phyloP scores from a whole-genome alignment of 2,797 vertebrate genomes.

The Ctenopoma multispine region DNA sequence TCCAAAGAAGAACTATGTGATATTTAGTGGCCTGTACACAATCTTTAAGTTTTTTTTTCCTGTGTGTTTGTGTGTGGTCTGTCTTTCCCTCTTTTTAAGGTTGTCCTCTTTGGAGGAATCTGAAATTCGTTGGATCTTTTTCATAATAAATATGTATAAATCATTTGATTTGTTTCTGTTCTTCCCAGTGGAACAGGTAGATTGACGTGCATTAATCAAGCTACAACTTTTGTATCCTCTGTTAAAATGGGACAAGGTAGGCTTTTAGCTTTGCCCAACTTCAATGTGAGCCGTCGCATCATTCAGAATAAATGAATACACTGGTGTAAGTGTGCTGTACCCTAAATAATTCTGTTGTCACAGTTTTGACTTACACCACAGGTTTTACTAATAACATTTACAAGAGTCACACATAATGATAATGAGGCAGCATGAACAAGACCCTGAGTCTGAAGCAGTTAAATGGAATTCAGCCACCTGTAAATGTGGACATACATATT shows the following conservation, averaged over 20 bases:
- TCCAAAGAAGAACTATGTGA: slow-evolving; percentile 89
- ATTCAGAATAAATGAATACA: too few relatives aligned
- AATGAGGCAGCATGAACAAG: neutral
- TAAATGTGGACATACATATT: too few relatives aligned
- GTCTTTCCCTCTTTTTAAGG: slow-evolving; percentile 59
- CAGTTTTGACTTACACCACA: too few relatives aligned
- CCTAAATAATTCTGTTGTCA: too few relatives aligned
- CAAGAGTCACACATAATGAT: neutral
- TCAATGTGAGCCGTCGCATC: too few relatives aligned
- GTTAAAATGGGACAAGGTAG: too few relatives aligned
- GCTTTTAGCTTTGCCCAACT: too few relatives aligned
- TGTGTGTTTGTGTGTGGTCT: slow-evolving; percentile 39
- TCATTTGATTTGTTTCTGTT: slow-evolving; percentile 34
- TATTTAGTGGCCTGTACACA: slow-evolving; percentile 84
- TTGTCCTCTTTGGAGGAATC: slow-evolving; percentile 64
- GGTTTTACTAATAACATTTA: too few relatives aligned
- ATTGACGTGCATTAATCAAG: too few relatives aligned
- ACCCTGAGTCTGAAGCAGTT: neutral
- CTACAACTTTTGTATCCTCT: too few relatives aligned
- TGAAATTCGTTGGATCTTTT: slow-evolving; percentile 78
- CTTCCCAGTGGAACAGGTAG: neutral
- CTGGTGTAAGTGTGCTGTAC: too few relatives aligned
- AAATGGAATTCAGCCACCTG: too few relatives aligned
- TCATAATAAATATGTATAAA: slow-evolving; percentile 92
- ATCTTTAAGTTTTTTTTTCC: slow-evolving; percentile 83